These are phyloP conservation scores for Muscicapa striata DNA, from an alignment of 2,797 vertebrate genomes.

Conservation along the genomic window DNA sequence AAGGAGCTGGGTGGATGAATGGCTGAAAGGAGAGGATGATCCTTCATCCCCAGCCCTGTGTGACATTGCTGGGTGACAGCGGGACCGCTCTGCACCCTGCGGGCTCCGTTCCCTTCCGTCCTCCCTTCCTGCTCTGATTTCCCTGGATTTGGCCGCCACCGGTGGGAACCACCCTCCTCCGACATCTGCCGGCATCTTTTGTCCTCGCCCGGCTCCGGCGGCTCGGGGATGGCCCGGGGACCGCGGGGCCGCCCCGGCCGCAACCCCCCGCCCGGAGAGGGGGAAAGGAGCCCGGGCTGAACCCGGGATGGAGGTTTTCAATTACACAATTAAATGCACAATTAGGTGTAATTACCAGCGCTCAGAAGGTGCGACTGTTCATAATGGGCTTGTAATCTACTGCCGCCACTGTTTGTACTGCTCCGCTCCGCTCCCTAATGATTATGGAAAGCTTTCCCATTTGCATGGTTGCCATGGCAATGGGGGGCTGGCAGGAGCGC, in stretches of 20 bases:
- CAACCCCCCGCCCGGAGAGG: accelerated
- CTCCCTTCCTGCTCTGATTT: not conserved
- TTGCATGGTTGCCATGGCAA: slow-evolving; percentile 79
- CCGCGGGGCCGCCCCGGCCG: not conserved
- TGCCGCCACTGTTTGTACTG: slow-evolving; percentile 79
- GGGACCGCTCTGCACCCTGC: accelerated
- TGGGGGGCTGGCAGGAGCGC: slow-evolving; percentile 58
- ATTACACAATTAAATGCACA: slow-evolving; percentile 84
- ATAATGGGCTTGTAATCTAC: slow-evolving; percentile 80
- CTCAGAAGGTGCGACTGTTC: slow-evolving; percentile 75
- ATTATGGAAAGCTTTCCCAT: slow-evolving; percentile 76
- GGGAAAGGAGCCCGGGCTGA: slow-evolving; percentile 4
- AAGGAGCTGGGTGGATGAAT: not conserved
- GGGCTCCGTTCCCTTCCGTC: too few species aligned
- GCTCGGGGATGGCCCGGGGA: not conserved
- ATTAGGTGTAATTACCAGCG: slow-evolving; percentile 81
- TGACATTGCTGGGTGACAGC: not conserved
- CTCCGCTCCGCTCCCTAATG: slow-evolving; percentile 71
- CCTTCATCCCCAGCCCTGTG: not conserved
- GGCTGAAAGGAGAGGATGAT: not conserved
- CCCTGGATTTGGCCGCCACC: not conserved
- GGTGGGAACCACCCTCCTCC: not conserved
- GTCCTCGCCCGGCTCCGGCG: not conserved
- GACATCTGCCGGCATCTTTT: not conserved
- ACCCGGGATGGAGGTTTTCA: slow-evolving; percentile 76